Evolutionary conservation across 2,113 vertebrate species (phyloP).

Genomic region (Mustela lutreola): DNA sequence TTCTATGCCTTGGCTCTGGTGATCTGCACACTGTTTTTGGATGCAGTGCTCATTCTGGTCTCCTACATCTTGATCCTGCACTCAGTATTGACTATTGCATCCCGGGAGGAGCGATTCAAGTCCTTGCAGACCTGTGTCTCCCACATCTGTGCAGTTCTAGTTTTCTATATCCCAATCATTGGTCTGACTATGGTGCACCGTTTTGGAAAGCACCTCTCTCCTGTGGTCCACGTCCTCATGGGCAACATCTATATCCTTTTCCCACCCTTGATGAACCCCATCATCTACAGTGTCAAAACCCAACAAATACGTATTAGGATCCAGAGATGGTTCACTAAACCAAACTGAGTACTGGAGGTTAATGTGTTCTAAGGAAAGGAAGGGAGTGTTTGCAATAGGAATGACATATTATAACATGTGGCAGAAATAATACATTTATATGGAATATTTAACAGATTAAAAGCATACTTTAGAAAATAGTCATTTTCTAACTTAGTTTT

Average conservation of each 20-base stretch:
- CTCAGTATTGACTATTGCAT: conserved; percentile 57
- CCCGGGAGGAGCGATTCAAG: conserved; percentile 46
- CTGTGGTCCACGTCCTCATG: conserved; percentile 49
- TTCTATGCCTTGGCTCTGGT: conserved; percentile 59
- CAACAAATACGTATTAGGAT: conserved; percentile 64
- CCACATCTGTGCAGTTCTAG: conserved; percentile 65
- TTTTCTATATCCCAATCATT: conserved; percentile 72
- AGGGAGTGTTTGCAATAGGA: not conserved
- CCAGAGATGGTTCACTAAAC: not conserved
- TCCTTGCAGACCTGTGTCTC: conserved; percentile 68
- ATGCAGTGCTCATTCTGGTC: conserved; percentile 58
- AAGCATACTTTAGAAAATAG: not conserved
- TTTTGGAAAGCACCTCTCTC: conserved; percentile 50
- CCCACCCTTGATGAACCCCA: conserved; percentile 69
- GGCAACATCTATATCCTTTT: conserved; percentile 73
- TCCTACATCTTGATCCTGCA: conserved; percentile 69
- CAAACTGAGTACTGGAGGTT: not conserved
- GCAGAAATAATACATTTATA: not conserved
- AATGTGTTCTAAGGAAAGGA: not conserved
- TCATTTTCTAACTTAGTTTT: not conserved
- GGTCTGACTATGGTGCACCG: conserved; percentile 66
- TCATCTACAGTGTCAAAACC: conserved; percentile 75
- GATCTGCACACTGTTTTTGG: conserved; percentile 33
- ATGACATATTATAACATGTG: not conserved
- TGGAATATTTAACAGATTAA: not conserved